These are phyloP conservation scores for Cebuella pygmaea DNA, from an alignment of 2,797 vertebrate genomes.

Conservation along the genomic window DNA sequence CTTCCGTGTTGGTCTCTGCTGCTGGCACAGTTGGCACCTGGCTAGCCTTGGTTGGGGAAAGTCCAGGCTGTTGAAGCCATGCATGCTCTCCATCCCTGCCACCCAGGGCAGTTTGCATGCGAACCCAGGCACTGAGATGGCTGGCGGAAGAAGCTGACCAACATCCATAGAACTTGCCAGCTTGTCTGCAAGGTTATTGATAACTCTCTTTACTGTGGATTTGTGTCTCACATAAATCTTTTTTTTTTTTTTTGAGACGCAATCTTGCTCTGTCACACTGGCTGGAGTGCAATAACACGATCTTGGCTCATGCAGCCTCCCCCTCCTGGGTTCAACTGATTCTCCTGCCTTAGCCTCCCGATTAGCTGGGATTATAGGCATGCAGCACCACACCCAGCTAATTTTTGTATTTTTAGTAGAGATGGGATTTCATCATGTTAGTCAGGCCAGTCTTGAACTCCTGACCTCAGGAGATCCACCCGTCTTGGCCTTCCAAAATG, in stretches of 20 bases:
- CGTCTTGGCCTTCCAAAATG: too few relatives aligned
- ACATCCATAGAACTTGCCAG: neutral
- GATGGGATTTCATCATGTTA: too few relatives aligned
- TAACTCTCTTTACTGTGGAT: neutral
- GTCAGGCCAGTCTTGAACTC: too few relatives aligned
- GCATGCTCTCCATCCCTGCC: neutral
- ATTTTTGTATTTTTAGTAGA: too few relatives aligned
- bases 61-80: neutral
- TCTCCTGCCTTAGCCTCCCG: too few relatives aligned
- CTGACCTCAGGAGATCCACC: too few relatives aligned
- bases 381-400: too few relatives aligned
- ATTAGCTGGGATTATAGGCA: too few relatives aligned
- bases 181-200: neutral
- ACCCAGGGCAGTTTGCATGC: neutral
- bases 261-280: too few relatives aligned
- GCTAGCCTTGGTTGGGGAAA: neutral
- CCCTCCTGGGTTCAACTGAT: too few relatives aligned
- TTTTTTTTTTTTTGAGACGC: rapidly evolving
- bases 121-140: neutral
- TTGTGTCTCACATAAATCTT: neutral
- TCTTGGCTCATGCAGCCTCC: too few relatives aligned
- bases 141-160: neutral
- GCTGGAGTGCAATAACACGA: too few relatives aligned
- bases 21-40: neutral
- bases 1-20: neutral